These are phyloP conservation scores for Malurus leucopterus DNA, from an alignment of 2,797 vertebrate species.

Conservation along the genomic window DNA sequence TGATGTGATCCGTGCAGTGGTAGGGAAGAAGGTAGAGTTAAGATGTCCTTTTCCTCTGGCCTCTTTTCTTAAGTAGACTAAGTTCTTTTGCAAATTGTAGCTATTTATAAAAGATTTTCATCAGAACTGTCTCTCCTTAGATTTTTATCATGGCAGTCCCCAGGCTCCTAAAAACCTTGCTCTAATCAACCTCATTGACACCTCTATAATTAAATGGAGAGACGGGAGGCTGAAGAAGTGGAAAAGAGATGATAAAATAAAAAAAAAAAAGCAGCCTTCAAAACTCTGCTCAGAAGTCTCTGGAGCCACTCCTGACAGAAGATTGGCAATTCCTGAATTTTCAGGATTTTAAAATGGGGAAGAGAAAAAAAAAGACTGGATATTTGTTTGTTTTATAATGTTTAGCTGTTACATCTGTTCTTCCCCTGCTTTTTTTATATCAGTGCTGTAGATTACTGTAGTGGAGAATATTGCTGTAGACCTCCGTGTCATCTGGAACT, in stretches of 20 bases:
- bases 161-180: conserved; percentile 6
- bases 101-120: conserved; percentile 49
- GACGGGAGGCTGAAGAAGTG: neutral
- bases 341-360: neutral
- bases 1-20: neutral
- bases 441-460: neutral
- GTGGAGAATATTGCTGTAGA: neutral
- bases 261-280: neutral
- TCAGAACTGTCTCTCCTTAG: conserved; percentile 24
- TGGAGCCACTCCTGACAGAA: neutral
- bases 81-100: neutral
- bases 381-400: neutral
- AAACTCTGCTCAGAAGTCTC: neutral
- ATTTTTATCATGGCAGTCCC: conserved; percentile 16
- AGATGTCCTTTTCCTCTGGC: neutral
- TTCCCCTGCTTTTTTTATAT: neutral
- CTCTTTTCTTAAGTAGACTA: conserved; percentile 33
- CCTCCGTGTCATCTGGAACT: neutral
- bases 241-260: conserved; percentile 1
- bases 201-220: conserved; percentile 45
- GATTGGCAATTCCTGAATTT: neutral
- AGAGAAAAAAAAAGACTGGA: neutral
- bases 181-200: conserved; percentile 57
- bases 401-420: neutral
- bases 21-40: neutral